Evolutionary conservation across 2,797 vertebrate species (phyloP).

Genomic region (Sebastes iracundus): DNA sequence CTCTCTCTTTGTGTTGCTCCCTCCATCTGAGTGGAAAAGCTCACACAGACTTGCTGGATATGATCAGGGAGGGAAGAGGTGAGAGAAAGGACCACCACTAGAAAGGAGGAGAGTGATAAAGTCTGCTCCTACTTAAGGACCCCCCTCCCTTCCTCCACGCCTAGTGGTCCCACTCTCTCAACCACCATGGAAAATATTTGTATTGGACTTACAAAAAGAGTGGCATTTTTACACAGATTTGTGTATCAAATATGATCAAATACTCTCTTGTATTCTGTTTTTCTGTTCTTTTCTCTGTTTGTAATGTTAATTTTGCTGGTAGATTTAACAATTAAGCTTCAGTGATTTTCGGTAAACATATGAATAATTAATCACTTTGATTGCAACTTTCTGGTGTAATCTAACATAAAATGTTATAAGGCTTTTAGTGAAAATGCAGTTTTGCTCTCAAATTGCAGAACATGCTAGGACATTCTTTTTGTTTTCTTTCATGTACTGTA

Average conservation of each 20-base stretch:
- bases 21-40: conserved; percentile 69
- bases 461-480: not conserved
- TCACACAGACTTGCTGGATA: conserved; percentile 54
- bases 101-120: conserved; percentile 76
- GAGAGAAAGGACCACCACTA: conserved; percentile 71
- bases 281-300: not conserved
- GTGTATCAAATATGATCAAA: conserved; percentile 4
- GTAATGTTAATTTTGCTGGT: not conserved
- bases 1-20: conserved; percentile 55
- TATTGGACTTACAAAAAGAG: conserved; percentile 51
- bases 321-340: not conserved
- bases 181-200: conserved; percentile 77
- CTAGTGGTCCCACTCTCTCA: conserved; percentile 64
- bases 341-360: not conserved
- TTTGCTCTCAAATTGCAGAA: not conserved
- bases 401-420: not conserved
- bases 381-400: not conserved
- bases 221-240: conserved; percentile 46
- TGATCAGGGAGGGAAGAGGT: conserved; percentile 61
- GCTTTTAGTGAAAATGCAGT: not conserved
- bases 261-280: not conserved
- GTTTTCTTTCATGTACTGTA: not conserved
- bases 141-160: conserved; percentile 63
- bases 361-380: not conserved
- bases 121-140: conserved; percentile 77